phyloP scores from a whole-genome alignment of 2,888 invertebrate genomes.

The Dexiosoma caninum region DNA sequence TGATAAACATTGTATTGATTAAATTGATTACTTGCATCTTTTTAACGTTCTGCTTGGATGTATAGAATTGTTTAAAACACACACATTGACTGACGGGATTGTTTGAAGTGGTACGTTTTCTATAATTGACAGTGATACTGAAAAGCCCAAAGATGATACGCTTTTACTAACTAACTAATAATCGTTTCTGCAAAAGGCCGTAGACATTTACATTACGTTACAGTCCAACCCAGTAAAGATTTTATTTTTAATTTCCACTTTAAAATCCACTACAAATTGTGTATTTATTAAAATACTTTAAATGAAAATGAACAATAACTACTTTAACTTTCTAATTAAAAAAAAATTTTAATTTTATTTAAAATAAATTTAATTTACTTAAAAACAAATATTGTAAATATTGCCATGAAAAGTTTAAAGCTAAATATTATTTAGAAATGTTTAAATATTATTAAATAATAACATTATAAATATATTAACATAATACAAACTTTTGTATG shows the following conservation, averaged over 20 bases:
- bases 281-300: constrained; percentile 57
- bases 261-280: neutral
- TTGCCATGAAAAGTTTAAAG: neutral
- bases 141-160: too few relatives aligned
- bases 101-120: too few relatives aligned
- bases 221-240: neutral
- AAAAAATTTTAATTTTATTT: neutral
- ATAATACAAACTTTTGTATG: neutral
- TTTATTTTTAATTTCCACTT: neutral
- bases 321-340: constrained; percentile 63
- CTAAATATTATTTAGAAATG: constrained; percentile 28
- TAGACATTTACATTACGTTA: too few relatives aligned
- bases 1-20: too few relatives aligned
- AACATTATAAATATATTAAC: too few relatives aligned
- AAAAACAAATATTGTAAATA: constrained; percentile 39
- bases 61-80: too few relatives aligned
- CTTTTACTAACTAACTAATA: too few relatives aligned
- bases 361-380: constrained; percentile 2
- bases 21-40: too few relatives aligned
- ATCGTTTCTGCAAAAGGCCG: too few relatives aligned
- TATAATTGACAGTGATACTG: too few relatives aligned
- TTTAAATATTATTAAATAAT: neutral
- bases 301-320: constrained; percentile 67
- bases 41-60: too few relatives aligned
- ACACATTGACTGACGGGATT: too few relatives aligned